phyloP scores from a whole-genome alignment of 2,888 invertebrate species.

The Dugesia japonica region DNA sequence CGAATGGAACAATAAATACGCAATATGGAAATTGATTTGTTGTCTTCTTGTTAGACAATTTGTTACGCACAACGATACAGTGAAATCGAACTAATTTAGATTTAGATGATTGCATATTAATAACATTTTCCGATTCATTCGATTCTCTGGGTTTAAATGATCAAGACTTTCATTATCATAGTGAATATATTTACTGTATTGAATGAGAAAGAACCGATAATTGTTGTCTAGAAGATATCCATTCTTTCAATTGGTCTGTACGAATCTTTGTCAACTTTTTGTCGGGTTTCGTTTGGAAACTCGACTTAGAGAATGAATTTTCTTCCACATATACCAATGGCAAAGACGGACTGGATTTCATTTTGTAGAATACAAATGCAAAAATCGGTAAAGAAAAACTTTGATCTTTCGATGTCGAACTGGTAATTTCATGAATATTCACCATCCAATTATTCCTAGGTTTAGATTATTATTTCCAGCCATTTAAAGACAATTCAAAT shows the following conservation, averaged over 20 bases:
- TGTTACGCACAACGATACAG: background rate
- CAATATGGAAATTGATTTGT: background rate
- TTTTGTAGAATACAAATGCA: constrained; percentile 6
- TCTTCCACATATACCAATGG: background rate
- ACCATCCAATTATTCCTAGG: background rate
- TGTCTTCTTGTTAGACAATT: background rate
- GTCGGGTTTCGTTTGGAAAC: background rate
- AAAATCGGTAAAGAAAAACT: background rate
- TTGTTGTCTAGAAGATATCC: background rate
- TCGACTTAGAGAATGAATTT: background rate
- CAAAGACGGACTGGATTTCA: background rate
- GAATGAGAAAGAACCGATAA: background rate
- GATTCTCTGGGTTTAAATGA: background rate
- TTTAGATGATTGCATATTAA: background rate
- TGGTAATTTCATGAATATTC: background rate
- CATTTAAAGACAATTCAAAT: no score
- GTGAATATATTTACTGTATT: background rate
- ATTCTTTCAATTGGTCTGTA: background rate
- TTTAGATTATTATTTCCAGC: no score
- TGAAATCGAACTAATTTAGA: background rate
- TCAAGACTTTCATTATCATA: background rate
- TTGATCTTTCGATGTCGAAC: background rate
- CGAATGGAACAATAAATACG: background rate
- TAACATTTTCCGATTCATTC: background rate
- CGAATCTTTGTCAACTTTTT: background rate